These are phyloP conservation scores for Hemicentrotus pulcherrimus DNA, from an alignment of 35 echinoderm and acorn worm genomes.

Conservation along the genomic window DNA sequence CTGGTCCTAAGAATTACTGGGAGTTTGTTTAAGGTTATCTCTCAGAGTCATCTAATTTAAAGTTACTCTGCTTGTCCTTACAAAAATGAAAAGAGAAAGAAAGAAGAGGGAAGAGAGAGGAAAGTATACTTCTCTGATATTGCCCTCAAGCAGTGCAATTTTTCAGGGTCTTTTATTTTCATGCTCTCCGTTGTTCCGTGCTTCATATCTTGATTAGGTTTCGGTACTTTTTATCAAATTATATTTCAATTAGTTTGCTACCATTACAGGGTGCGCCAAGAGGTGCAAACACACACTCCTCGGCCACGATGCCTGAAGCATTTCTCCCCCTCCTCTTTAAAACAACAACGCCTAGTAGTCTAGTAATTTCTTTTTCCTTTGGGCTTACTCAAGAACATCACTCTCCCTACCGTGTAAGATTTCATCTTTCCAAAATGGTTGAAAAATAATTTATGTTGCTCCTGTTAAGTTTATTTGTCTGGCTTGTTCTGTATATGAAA, in stretches of 20 bases:
- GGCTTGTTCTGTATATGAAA: not conserved
- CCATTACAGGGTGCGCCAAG: not conserved
- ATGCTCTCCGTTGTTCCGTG: not conserved
- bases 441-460: not conserved
- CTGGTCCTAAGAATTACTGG: not conserved
- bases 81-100: not conserved
- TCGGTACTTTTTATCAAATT: not conserved
- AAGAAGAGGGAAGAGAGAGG: not conserved
- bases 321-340: not conserved
- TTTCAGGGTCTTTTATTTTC: not conserved
- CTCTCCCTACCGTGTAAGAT: not conserved
- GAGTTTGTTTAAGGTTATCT: not conserved
- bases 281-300: not conserved
- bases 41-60: not conserved
- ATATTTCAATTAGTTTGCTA: conserved; percentile 6
- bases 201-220: conserved; percentile 25
- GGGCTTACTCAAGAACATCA: not conserved
- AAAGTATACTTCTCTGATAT: not conserved
- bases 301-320: not conserved
- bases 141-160: not conserved
- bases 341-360: not conserved
- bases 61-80: not conserved
- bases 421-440: not conserved
- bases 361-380: not conserved
- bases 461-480: not conserved